Evolutionary conservation across 2,888 invertebrate species (phyloP).

Genomic region (Graphium colonna): DNA sequence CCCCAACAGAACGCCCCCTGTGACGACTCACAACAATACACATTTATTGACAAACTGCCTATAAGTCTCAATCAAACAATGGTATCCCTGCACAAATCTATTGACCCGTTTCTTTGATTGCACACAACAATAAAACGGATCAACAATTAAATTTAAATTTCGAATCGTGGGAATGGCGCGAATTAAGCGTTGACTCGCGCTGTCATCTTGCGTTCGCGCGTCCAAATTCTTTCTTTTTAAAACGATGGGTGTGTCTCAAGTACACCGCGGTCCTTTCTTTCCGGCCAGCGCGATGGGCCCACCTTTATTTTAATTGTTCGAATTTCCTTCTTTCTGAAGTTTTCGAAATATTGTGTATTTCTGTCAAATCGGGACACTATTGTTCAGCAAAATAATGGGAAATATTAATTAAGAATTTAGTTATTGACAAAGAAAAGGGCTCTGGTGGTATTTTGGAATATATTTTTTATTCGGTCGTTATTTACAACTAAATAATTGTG

Average conservation of each 20-base stretch:
- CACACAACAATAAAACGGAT: conserved; percentile 53
- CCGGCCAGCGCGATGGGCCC: conserved; percentile 47
- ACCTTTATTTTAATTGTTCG: conserved; percentile 48
- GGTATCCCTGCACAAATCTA: conserved; percentile 59
- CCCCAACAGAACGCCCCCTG: conserved; percentile 54
- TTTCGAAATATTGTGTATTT: conserved; percentile 12
- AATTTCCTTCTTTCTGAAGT: conserved; percentile 36
- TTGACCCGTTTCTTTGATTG: conserved; percentile 76
- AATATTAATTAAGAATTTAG: neutral
- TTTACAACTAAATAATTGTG: conserved; percentile 1
- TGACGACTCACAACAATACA: conserved; percentile 44
- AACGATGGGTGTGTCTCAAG: conserved; percentile 25
- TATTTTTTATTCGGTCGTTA: no score
- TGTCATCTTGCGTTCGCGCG: conserved; percentile 61
- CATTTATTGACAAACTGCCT: conserved; percentile 75
- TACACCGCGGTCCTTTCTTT: conserved; percentile 18
- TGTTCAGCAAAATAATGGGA: neutral
- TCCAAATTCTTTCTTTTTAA: conserved; percentile 43
- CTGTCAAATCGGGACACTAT: neutral
- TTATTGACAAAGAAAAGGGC: neutral
- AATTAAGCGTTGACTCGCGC: conserved; percentile 67
- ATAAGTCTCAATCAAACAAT: conserved; percentile 75
- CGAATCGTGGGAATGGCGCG: conserved; percentile 68
- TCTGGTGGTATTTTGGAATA: conserved; percentile 24
- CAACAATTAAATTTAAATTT: conserved; percentile 74